Conservation (phyloP, 2,113 vertebrate genomes). For the Carettochelys insculpta region DNA sequence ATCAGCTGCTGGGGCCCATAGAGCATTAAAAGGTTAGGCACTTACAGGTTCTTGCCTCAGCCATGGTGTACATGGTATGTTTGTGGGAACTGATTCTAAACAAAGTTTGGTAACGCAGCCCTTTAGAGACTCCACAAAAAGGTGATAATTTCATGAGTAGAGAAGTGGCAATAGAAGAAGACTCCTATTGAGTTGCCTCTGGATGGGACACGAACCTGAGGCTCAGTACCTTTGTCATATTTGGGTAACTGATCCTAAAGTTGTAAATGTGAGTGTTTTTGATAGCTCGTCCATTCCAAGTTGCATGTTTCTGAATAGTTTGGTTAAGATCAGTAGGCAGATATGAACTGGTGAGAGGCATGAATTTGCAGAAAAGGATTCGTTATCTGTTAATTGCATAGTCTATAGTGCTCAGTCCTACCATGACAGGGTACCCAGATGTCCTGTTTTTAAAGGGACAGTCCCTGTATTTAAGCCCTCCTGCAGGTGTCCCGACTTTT, state of each 20-base stretch:
- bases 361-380: neutral
- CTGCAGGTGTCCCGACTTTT: no score
- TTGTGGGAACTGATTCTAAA: neutral
- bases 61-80: neutral
- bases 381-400: neutral
- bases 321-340: neutral
- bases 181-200: slow-evolving; percentile 12
- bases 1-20: neutral
- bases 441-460: no score
- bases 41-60: neutral
- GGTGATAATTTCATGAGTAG: neutral
- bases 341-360: neutral
- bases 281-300: neutral
- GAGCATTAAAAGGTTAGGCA: neutral
- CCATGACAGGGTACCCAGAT: no score
- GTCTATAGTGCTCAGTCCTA: no score
- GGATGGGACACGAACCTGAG: neutral
- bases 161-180: no score
- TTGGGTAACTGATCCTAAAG: neutral
- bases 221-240: slow-evolving; percentile 14
- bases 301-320: neutral
- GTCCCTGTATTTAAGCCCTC: no score
- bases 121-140: neutral
- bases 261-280: neutral
- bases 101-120: neutral